Evolutionary conservation across 2,888 invertebrate species (phyloP), one percentile per base, ranked within the genome.

Genomic region (Griposia aprilina): DNA sequence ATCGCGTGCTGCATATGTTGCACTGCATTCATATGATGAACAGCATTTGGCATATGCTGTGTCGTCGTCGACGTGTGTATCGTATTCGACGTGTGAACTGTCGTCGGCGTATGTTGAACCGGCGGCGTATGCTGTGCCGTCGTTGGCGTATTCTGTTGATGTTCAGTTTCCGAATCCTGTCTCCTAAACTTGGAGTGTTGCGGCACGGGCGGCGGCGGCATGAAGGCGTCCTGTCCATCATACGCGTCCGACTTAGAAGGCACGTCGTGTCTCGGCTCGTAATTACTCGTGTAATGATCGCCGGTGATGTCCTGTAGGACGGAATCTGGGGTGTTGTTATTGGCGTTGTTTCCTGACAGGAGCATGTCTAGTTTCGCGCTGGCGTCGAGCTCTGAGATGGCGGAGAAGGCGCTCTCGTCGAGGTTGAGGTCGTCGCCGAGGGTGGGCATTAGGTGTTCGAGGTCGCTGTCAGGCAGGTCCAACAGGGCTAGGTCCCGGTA

Each of bases 381-480:
- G 62, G 93, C 87, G 74, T 96, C 96, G 2, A 96, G 92, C 81
- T 96, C 96, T 1, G 95, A 94, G 72, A 96, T 95, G 80, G 94
- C 94, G 13, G 94, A 94, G 10, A 95, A 90, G 26, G 94, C 93
- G 41, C 93, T 91, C 86, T 96, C 96, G 86, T 96, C 96, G n/a
- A 97, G 93, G 86, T 98, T 96, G 90, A 98, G 97, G 87, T 97
- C 97, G 68, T 97, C 97, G 83, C 97, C 97, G 30, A 97, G 93
- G 55, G 97, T 97, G 26, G 97, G 97, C 91, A 98, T 94, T 88
- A 98, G 94, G 88, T 97, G 97, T 89, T 98, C 98, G 76, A 98
- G 95, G 92, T 98, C 98, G 80, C 95, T 93, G 90, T 97, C 97
- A 3, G 96, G 95, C 57, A 97, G 91, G 80, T 97, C 97, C 2